Conservation (phyloP, 1,140 invertebrate species). For the Venturia canescens region DNA sequence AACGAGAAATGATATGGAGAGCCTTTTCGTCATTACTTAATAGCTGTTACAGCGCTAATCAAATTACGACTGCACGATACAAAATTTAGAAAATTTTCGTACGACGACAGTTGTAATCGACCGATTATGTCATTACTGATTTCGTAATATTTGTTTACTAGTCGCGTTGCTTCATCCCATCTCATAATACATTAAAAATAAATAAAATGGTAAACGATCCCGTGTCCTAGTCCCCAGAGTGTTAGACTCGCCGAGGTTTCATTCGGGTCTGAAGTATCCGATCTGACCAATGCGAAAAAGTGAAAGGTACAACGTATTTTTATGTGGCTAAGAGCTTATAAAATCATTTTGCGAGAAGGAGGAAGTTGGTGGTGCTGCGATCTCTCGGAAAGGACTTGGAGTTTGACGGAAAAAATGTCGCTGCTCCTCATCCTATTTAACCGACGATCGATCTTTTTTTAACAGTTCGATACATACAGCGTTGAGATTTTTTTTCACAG, state of each 20-base stretch:
- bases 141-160: too few relatives aligned
- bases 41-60: too few relatives aligned
- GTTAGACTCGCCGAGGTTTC: neutral
- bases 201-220: neutral
- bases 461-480: neutral
- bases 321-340: neutral
- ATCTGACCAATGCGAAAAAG: slow-evolving; percentile 40
- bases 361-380: slow-evolving; percentile 29
- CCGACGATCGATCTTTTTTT: slow-evolving; percentile 34
- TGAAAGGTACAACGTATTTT: slow-evolving; percentile 30
- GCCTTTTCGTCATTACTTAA: too few relatives aligned
- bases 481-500: too few relatives aligned
- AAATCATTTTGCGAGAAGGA: neutral
- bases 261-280: too few relatives aligned
- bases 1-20: neutral
- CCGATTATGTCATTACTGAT: too few relatives aligned
- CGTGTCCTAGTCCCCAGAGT: neutral
- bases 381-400: slow-evolving; percentile 22
- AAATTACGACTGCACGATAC: too few relatives aligned
- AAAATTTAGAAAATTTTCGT: too few relatives aligned
- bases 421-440: neutral
- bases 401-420: neutral
- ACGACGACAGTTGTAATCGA: too few relatives aligned
- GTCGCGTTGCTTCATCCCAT: too few relatives aligned
- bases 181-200: neutral